Percentiles rank a stretch among this genome's conserved stretches.
These are phyloP conservation scores for Lepidurus apus DNA, from an alignment of 1,140 invertebrate genomes.

Conservation along the genomic window DNA sequence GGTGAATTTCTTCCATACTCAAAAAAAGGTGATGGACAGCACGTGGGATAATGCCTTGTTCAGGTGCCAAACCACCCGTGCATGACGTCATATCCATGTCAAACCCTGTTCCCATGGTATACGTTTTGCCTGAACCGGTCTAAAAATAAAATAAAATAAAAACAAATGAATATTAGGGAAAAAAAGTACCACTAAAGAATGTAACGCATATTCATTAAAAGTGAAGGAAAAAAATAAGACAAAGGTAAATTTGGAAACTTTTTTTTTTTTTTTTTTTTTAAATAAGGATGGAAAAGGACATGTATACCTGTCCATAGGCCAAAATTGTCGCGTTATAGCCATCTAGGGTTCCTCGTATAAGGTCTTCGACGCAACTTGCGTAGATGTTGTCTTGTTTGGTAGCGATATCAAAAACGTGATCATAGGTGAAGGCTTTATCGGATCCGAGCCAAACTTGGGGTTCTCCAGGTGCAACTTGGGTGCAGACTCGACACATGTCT, in stretches of 20 bases:
- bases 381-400: slow-evolving; percentile 71
- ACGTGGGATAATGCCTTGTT: slow-evolving; percentile 85
- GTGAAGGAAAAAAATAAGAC: no score
- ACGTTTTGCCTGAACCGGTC: slow-evolving; percentile 96
- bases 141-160: slow-evolving; percentile 44
- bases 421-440: slow-evolving; percentile 95
- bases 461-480: slow-evolving; percentile 74
- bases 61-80: slow-evolving; percentile 49
- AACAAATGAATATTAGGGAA: background rate
- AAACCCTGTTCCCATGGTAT: slow-evolving; percentile 98
- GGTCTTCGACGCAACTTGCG: slow-evolving; percentile 70
- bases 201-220: no score
- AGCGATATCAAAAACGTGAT: slow-evolving; percentile 80
- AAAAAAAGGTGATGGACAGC: slow-evolving; percentile 86
- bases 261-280: slow-evolving; percentile 21
- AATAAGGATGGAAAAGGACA: background rate
- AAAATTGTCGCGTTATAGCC: slow-evolving; percentile 93
- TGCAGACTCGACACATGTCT: slow-evolving; percentile 91
- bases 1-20: slow-evolving; percentile 64
- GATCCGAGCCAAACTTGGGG: slow-evolving; percentile 88
- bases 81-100: slow-evolving; percentile 59
- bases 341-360: slow-evolving; percentile 82
- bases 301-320: slow-evolving; percentile 82
- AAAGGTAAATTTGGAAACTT: no score
- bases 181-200: background rate